These are phyloP conservation scores for Philonicus albiceps DNA, from an alignment of 2,888 invertebrate species.

Conservation along the genomic window DNA sequence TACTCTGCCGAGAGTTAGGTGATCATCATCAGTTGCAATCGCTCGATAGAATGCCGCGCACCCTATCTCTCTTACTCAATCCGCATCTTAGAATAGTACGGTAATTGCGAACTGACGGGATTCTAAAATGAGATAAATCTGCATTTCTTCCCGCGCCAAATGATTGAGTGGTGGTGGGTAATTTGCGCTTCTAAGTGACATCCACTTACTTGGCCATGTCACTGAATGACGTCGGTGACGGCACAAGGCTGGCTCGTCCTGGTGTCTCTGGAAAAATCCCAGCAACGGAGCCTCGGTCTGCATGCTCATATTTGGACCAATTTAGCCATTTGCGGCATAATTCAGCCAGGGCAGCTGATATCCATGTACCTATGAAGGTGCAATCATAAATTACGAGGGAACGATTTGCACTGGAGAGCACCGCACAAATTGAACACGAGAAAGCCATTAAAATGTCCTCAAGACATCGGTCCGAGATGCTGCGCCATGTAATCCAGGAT, in stretches of 20 bases:
- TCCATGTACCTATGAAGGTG: slow-evolving; percentile 38
- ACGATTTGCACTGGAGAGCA: slow-evolving; percentile 45
- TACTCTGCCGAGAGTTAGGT: neutral
- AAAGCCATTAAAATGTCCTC: slow-evolving; percentile 46
- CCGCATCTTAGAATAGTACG: neutral
- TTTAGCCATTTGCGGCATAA: slow-evolving; percentile 42
- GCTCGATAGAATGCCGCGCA: neutral
- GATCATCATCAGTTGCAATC: neutral
- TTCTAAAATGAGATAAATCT: neutral
- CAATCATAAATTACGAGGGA: slow-evolving; percentile 44
- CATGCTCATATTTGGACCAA: slow-evolving; percentile 39
- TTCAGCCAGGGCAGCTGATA: slow-evolving; percentile 32
- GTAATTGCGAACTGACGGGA: neutral
- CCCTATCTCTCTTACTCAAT: neutral
- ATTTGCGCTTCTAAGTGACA: neutral
- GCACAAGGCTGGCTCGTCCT: neutral
- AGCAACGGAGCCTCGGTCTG: neutral
- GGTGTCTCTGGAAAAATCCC: neutral
- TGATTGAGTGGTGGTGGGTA: neutral
- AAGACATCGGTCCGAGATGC: neutral
- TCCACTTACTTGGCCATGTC: neutral
- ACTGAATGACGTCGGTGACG: neutral
- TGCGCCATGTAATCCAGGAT: neutral
- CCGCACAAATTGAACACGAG: slow-evolving; percentile 45
- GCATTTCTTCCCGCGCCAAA: neutral